A percentile compares a stretch with the other conserved stretches of the same genome.
Conservation (phyloP, 2,113 vertebrate species). For the Edolisoma coerulescens region DNA sequence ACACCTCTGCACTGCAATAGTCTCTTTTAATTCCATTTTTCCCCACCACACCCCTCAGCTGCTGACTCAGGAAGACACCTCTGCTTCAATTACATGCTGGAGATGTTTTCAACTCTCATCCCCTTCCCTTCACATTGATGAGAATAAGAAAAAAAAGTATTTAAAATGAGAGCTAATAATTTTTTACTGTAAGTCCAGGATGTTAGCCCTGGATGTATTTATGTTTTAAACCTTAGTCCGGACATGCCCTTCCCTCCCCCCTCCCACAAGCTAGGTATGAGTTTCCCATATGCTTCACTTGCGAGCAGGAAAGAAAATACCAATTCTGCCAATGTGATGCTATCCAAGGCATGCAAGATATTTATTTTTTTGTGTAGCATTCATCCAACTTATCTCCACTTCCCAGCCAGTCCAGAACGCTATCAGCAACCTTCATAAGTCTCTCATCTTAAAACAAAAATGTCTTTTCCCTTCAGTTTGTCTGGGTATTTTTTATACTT, state of each 20-base stretch:
- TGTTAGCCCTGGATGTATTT: neutral
- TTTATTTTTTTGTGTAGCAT: neutral
- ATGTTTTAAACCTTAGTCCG: fast-evolving
- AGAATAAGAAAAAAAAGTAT: neutral
- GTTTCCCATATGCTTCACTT: neutral
- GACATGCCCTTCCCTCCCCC: fast-evolving
- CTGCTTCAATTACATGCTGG: neutral
- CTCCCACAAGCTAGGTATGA: neutral
- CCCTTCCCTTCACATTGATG: neutral
- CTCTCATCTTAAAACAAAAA: neutral
- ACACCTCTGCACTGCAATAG: neutral
- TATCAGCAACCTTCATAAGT: slow-evolving; percentile 26
- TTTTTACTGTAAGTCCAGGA: neutral
- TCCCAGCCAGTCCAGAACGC: neutral
- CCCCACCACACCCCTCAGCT: neutral
- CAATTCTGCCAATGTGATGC: neutral
- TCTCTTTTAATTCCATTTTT: neutral
- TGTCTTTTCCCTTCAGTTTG: neutral
- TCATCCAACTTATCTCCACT: slow-evolving; percentile 11
- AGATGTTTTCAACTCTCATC: neutral
- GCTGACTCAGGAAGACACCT: neutral
- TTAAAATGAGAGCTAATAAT: neutral
- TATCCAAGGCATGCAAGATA: neutral
- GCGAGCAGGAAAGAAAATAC: neutral
- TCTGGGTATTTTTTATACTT: neutral